phyloP scores from a whole-genome alignment of 1,140 invertebrate genomes.

The Scaptomyza montana region DNA sequence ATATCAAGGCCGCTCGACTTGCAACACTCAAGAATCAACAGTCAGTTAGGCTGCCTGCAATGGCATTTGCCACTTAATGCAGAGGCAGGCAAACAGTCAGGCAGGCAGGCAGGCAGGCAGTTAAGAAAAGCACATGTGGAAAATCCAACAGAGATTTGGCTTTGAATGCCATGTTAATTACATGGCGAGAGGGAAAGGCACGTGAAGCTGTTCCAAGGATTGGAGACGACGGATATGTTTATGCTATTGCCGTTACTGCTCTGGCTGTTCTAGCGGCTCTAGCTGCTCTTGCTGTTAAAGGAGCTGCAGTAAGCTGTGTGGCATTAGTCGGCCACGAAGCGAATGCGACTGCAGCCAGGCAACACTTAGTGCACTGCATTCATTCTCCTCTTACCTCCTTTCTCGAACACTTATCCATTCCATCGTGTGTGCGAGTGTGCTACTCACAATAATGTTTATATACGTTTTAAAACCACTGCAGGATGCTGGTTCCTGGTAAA shows the following conservation, averaged over 20 bases:
- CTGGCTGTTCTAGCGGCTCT: neutral
- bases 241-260: neutral
- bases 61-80: slow-evolving; percentile 50
- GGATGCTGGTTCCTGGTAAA: slow-evolving; percentile 17
- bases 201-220: neutral
- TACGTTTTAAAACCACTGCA: slow-evolving; percentile 41
- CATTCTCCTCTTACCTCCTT: no score
- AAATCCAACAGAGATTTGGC: slow-evolving; percentile 56
- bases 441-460: slow-evolving; percentile 52
- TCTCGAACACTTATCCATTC: slow-evolving; percentile 6
- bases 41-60: slow-evolving; percentile 1
- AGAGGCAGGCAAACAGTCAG: neutral
- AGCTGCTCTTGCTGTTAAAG: neutral
- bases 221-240: neutral
- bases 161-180: slow-evolving; percentile 81
- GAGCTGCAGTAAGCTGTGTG: slow-evolving; percentile 42
- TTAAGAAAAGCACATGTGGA: slow-evolving; percentile 42
- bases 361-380: slow-evolving; percentile 40
- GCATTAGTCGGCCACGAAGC: slow-evolving; percentile 66
- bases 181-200: slow-evolving; percentile 5
- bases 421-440: slow-evolving; percentile 7
- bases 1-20: neutral
- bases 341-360: slow-evolving; percentile 36
- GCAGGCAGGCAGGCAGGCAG: neutral
- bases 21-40: slow-evolving; percentile 4